Conservation (phyloP, 2,888 invertebrate species). For the Incurvaria masculella region DNA sequence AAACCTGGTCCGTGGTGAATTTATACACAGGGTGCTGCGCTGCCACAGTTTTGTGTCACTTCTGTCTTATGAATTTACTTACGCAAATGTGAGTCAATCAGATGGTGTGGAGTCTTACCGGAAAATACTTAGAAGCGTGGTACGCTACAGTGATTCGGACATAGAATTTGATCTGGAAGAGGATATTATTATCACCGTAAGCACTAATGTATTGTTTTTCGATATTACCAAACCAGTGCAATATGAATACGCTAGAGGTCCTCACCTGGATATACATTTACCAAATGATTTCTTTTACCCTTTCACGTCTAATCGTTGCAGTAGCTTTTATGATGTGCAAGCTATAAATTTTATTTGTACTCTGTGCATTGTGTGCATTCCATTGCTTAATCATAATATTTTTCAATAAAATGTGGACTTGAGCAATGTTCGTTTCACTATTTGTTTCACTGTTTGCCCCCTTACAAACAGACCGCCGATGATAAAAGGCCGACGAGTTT, state of each 20-base stretch:
- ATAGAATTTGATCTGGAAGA: constrained; percentile 28
- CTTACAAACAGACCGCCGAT: too few relatives aligned
- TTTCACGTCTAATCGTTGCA: constrained; percentile 36
- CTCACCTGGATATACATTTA: constrained; percentile 62
- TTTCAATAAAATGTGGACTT: too few relatives aligned
- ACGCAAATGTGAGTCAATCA: constrained; percentile 23
- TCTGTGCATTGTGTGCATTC: too few relatives aligned
- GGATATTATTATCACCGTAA: constrained; percentile 28
- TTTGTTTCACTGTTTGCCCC: too few relatives aligned
- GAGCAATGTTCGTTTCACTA: too few relatives aligned
- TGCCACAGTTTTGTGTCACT: constrained; percentile 35
- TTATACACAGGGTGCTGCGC: constrained; percentile 23
- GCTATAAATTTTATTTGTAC: not conserved
- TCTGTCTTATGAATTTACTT: constrained; percentile 29
- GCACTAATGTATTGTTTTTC: constrained; percentile 30
- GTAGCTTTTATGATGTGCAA: not conserved
- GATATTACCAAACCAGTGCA: constrained; percentile 32
- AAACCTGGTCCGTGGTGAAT: constrained; percentile 23
- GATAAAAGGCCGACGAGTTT: too few relatives aligned
- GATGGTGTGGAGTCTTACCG: too few relatives aligned
- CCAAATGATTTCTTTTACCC: constrained; percentile 76
- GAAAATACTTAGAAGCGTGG: not conserved
- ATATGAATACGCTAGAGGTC: constrained; percentile 52
- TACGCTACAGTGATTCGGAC: not conserved
- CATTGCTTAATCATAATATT: too few relatives aligned